Evolutionary conservation across 2,113 vertebrate species (phyloP), one percentile per base, ranked within the genome.

Genomic region (Cyanistes caeruleus): DNA sequence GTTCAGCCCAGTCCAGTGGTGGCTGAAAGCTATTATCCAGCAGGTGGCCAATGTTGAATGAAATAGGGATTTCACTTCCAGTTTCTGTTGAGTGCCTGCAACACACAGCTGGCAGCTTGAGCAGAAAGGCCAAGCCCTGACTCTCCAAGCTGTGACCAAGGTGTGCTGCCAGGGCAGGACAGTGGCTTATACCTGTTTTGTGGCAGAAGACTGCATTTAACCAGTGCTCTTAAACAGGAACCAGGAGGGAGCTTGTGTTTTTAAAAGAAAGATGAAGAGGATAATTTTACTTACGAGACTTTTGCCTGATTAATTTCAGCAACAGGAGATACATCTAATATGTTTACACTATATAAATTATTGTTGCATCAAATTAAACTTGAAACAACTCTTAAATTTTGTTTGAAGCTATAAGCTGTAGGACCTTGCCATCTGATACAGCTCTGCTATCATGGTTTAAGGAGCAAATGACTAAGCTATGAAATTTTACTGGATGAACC

Each of bases 341-440:
- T 80, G n/a, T 89, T 93, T 84, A 67, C 6, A 55, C 15, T 48
- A 86, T 11, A 86, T 69, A 80, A 79, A 73, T 84, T 76, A 84
- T 49, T 73, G 89, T 51, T 88, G 81, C 63, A 62, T 74, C 59
- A 88, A 88, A 92, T 92, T 86, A 67, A 80, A 90, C 49, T 87
- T 0, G 0, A 92, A 77, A 83, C 27, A 90, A 67, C 28, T 35
- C 51, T 53, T 51, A 56, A 39, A 65, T 65, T 73, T 58, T 81
- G 44, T 90, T 92, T 33, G 23, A 93, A 76, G 46, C 46, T 63
- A 81, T 41, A 46, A 83, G 41, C 31, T 76, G 25, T 52, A 73
- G 63, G 51, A 48, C 55, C 51, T 27, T 67, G 60, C 64, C 19
- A 43, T 48, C 55, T 35, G 64, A 92, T 30, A 51, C 6, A 77